Base-by-base conservation (phyloP, 2,797 vertebrate genomes). In the Periophthalmus magnuspinnatus region DNA sequence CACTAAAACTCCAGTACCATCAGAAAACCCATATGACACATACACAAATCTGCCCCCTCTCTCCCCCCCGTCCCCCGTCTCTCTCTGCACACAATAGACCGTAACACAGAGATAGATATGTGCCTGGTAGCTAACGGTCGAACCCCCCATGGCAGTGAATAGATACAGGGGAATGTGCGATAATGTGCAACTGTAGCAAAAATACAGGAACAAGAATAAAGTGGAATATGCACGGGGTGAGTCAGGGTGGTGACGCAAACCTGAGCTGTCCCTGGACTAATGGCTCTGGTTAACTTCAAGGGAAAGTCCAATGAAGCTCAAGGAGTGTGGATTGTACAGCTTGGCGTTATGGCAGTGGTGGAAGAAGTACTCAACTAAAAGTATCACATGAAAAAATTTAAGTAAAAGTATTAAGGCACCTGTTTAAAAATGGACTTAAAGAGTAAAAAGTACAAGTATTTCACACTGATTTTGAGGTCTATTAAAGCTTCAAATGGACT, bases 11-110 rank as follows among this genome's bases (percentile, higher is more conserved):
- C 76, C 70, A 80, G 38, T 19, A 55, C 33, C 38, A 62, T 65
- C 67, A 52, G 71, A 34, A 41, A 57, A 38, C 82, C 88, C 72
- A 81, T 81, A 84, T 82, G 75, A 84, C 78, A 75, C 69, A 76
- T 50, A 16, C 77, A 61, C 60, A 24, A 34, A 63, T 7, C 13
- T 4, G 10, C 1, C 54, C 54, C 54, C 13, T 5, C 7, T 41
- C 16, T 13, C 8, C 38, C 13, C 55, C 56, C 47, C n/a, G n/a
- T n/a, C 16, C 65, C n/a, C 28, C 9, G 7, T 52, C 74, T 62
- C 69, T 59, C 67, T 67, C 73, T 76, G 38, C 38, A 55, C 76
- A 88, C 83, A 85, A 84, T 84, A 69, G 76, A 80, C 78, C 67
- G 63, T 55, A 74, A 85, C 82, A 11, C 78, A 11, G 83, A 71